phyloP scores from a whole-genome alignment of 2,888 invertebrate genomes.

The Lycia hirtaria region DNA sequence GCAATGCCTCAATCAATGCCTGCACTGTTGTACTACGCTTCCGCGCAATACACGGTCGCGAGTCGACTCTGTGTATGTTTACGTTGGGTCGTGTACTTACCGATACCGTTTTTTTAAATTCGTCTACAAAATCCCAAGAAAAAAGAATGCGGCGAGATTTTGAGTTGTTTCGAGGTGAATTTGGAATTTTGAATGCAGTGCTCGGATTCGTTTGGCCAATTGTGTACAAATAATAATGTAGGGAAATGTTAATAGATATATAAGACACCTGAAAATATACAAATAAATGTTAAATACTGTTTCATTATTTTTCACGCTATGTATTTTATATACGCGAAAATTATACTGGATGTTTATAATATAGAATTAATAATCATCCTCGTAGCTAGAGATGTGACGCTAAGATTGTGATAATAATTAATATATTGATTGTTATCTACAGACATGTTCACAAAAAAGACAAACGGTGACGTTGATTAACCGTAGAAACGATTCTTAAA shows the following conservation, averaged over 20 bases:
- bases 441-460: too few relatives aligned
- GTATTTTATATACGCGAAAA: not conserved
- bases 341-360: too few relatives aligned
- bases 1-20: constrained; percentile 61
- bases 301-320: constrained; percentile 9
- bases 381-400: too few relatives aligned
- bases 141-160: constrained; percentile 19
- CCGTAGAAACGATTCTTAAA: too few relatives aligned
- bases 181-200: constrained; percentile 71
- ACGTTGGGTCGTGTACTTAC: too few relatives aligned
- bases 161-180: constrained; percentile 13
- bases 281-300: constrained; percentile 52
- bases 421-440: too few relatives aligned
- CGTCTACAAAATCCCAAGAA: not conserved
- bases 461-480: too few relatives aligned
- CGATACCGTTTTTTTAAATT: not conserved
- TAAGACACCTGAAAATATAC: constrained; percentile 76
- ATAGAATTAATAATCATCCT: too few relatives aligned
- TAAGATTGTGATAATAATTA: too few relatives aligned
- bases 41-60: too few relatives aligned
- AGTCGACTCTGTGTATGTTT: too few relatives aligned
- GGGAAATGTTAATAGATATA: constrained; percentile 66
- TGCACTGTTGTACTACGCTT: too few relatives aligned
- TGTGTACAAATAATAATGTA: constrained; percentile 53
- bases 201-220: constrained; percentile 73